A percentile compares a stretch with the other conserved stretches of the same genome.
phyloP scores from a whole-genome alignment of 2,888 invertebrate species.

The Maniola hyperantus region DNA sequence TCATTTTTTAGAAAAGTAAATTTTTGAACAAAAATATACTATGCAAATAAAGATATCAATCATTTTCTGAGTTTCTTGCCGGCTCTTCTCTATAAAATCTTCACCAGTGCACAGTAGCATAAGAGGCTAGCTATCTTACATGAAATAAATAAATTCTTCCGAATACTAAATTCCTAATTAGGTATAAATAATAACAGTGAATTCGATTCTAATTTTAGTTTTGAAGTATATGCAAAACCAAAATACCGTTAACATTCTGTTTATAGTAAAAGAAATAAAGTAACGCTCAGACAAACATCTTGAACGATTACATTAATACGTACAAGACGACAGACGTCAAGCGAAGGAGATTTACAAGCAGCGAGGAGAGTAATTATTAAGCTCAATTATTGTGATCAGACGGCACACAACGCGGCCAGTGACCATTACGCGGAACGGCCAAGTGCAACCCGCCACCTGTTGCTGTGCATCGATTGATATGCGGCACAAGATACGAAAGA shows the following conservation, averaged over 20 bases:
- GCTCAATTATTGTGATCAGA: conserved; percentile 19
- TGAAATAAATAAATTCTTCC: no score
- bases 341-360: conserved; percentile 11
- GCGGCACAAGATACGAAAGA: conserved; percentile 13
- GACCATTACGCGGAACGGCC: conserved; percentile 21
- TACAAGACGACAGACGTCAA: neutral
- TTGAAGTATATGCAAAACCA: neutral
- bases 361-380: conserved; percentile 4
- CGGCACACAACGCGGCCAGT: conserved; percentile 9
- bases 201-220: no score
- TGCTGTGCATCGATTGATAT: conserved; percentile 13
- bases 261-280: neutral
- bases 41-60: no score
- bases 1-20: no score
- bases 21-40: no score
- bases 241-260: neutral
- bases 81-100: no score
- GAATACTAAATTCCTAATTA: no score
- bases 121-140: no score
- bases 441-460: conserved; percentile 31
- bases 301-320: neutral
- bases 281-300: neutral
- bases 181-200: no score
- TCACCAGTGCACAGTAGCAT: no score
- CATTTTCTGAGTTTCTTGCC: no score